Evolutionary conservation across 1,140 invertebrate genomes (phyloP), one percentile per base, ranked within the genome.

Genomic region (Zaprionus taronus): DNA sequence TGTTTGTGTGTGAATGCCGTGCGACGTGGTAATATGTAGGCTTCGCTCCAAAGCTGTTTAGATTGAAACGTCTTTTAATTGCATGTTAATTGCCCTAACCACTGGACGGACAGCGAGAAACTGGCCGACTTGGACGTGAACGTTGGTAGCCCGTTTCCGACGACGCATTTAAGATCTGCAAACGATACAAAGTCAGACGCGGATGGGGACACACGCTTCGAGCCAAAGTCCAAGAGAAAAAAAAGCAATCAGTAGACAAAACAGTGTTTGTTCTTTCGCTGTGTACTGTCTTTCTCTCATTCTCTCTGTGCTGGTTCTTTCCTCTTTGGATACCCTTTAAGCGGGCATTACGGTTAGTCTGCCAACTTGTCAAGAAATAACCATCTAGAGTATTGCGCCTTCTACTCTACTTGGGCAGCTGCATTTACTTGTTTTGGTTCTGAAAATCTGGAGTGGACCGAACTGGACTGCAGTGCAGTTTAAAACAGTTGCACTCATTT

Each of bases 1-100:
- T 47, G 38, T 57, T 58, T 63, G n/a, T 38, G 51, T 67, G 41
- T 34, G 36, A 56, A 55, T 75, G 73, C 44, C 73, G 73, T 72
- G 69, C 36, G 63, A 67, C 63, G 69, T 66, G 62, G 74, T 67
- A 75, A 75, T 75, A 71, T 75, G 72, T 75, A 75, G 53, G 36
- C 68, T 80, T 69, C 79, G 66, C 69, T 57, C 64, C 68, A 79
- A 26, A 77, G 82, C 70, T 75, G 74, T 76, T 64, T 67, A 66
- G 81, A 84, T 84, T 89, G 85, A 90, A 89, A 84, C 81, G 85
- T 89, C 79, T 81, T 87, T 89, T 89, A 89, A 89, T 89, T 89
- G 84, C 84, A 90, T 89, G 84, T 89, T 89, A 89, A 89, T 89
- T 89, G 85, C 75, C 80, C 72, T 75, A 83, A 72, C 81, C 80